phyloP scores from a whole-genome alignment of 1,140 invertebrate species.

The Panulirus ornatus region DNA sequence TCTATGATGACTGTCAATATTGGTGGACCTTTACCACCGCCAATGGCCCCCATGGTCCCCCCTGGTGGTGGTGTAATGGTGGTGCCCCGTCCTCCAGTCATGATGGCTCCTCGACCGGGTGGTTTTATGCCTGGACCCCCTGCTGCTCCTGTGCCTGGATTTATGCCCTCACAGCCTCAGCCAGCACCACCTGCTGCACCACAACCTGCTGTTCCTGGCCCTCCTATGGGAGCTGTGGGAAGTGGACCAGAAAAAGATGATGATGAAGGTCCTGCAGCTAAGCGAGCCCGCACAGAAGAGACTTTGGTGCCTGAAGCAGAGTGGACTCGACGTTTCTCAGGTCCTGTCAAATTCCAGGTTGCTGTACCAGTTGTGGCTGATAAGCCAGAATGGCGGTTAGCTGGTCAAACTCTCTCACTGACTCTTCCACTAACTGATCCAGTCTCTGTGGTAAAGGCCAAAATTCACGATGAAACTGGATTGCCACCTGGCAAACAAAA shows the following conservation, averaged over 20 bases:
- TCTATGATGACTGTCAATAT: slow-evolving; percentile 75
- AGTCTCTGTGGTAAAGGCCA: slow-evolving; percentile 91
- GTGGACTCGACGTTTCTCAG: slow-evolving; percentile 85
- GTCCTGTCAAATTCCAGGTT: slow-evolving; percentile 87
- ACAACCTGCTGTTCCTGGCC: slow-evolving; percentile 44
- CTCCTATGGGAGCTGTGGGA: slow-evolving; percentile 51
- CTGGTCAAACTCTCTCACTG: slow-evolving; percentile 91
- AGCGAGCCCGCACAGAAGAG: slow-evolving; percentile 95
- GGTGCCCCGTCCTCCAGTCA: slow-evolving; percentile 74
- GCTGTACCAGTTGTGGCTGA: slow-evolving; percentile 88
- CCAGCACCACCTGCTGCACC: slow-evolving; percentile 64
- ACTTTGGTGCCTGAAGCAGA: slow-evolving; percentile 91
- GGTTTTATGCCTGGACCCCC: slow-evolving; percentile 70
- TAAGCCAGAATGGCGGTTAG: slow-evolving; percentile 97
- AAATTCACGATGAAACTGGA: slow-evolving; percentile 91
- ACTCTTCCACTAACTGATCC: slow-evolving; percentile 89
- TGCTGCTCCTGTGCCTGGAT: slow-evolving; percentile 55
- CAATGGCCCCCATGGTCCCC: slow-evolving; percentile 74
- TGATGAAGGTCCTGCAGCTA: slow-evolving; percentile 91
- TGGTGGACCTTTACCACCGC: slow-evolving; percentile 73
- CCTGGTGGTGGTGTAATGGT: slow-evolving; percentile 73
- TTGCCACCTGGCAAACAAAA: slow-evolving; percentile 99
- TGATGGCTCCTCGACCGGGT: slow-evolving; percentile 73
- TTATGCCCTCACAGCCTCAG: slow-evolving; percentile 71
- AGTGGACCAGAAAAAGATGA: slow-evolving; percentile 62